Base-by-base conservation (phyloP, 2,888 invertebrate species). In the Philopedon plagiatum region DNA sequence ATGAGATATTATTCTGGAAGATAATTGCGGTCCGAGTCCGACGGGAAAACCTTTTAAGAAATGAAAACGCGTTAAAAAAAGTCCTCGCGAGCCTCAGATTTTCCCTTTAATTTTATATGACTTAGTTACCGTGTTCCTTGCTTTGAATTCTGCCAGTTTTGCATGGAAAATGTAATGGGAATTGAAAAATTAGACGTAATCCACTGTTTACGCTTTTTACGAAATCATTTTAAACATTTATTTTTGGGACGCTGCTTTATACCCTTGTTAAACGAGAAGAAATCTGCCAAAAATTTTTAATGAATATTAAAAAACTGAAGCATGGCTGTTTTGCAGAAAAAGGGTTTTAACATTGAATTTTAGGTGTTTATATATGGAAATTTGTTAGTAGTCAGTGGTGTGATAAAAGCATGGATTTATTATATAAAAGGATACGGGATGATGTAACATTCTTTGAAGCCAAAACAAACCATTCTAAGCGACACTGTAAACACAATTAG, bases 1-100 rank as follows among this genome's bases (percentile, higher is more conserved):
- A 82, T 81, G 80, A 76, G 76, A 78, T 77, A 78, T 81, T 81
- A 80, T 81, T 80, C 79, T 80, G 80, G 79, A 78, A 78, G 76
- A 78, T 81, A 81, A 81, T 81, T 81, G 80, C 80, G 77, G 79
- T 80, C 44, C 44, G 77, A 75, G 78, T 73, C 78, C 78, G 79
- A 71, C 58, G 65, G 39, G 57, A 65, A 71, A 71, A 71, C 81
- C 81, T 81, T 82, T 81, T 81, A 81, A 82, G 81, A 81, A 82
- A 82, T 82, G 81, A 82, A 81, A 81, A 81, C 78, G 80, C 80
- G 67, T 65, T 71, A 71, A 65, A 71, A 39, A 71, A 71, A 64
- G 15, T 49, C 58, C 58, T 26, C 64, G 32, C 64, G 58, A 51
- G 58, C 9, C 26, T 29, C 68, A 61, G 68, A 68, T 68, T 68